Evolutionary conservation across 1,140 invertebrate genomes (phyloP).

Genomic region (Zaprionus davidi): DNA sequence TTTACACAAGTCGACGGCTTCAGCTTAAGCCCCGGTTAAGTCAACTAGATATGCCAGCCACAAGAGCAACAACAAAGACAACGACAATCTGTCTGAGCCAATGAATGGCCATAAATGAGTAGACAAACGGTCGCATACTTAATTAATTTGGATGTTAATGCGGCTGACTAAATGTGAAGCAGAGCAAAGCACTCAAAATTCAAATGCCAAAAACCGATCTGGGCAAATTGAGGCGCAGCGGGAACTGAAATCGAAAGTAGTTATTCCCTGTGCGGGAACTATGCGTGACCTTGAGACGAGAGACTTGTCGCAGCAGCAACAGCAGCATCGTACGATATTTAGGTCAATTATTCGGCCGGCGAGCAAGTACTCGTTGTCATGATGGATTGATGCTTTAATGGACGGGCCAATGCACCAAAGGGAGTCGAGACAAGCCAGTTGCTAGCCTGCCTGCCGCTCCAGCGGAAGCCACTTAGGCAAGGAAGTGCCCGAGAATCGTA

Average conservation of each 20-base stretch:
- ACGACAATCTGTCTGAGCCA: conserved; percentile 8
- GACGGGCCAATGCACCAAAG: conserved; percentile 19
- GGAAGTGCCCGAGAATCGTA: conserved; percentile 72
- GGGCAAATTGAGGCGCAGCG: background rate
- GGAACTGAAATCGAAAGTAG: conserved; percentile 28
- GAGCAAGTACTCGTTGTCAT: conserved; percentile 57
- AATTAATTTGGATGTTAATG: conserved; percentile 61
- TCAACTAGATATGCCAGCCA: background rate
- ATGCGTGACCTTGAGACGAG: conserved; percentile 50
- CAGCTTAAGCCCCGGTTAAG: background rate
- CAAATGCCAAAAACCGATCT: conserved; percentile 57
- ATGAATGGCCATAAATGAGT: conserved; percentile 31
- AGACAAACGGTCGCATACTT: conserved; percentile 32
- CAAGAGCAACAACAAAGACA: background rate
- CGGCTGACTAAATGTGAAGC: conserved; percentile 62
- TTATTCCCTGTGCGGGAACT: conserved; percentile 13
- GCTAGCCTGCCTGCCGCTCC: conserved; percentile 13
- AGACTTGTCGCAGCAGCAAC: conserved; percentile 57
- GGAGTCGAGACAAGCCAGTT: background rate
- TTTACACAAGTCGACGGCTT: conserved; percentile 1
- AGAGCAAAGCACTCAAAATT: conserved; percentile 46
- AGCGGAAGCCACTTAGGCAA: conserved; percentile 71
- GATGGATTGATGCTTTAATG: conserved; percentile 61
- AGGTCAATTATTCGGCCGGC: conserved; percentile 64
- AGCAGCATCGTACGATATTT: conserved; percentile 44